These are phyloP conservation scores for Crypturellus undulatus DNA, from an alignment of 2,113 vertebrate genomes.

Conservation along the genomic window DNA sequence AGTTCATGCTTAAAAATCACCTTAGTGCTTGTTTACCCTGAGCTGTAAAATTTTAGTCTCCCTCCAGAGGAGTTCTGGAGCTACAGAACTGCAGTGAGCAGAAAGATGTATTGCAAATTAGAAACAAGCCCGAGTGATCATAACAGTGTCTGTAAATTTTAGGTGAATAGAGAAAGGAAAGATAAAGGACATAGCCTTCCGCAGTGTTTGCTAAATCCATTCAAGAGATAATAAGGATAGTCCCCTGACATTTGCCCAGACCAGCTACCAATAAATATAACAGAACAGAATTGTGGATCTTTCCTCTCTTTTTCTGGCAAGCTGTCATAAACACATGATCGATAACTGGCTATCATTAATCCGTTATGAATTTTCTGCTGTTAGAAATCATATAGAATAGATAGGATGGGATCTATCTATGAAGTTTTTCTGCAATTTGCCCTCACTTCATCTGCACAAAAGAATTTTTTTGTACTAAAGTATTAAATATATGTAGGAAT, in stretches of 20 bases:
- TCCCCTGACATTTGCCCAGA: fast-evolving
- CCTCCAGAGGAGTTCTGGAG: neutral
- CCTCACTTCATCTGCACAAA: neutral
- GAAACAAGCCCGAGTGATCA: neutral
- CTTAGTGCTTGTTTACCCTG: fast-evolving
- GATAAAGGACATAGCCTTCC: neutral
- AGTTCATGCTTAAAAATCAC: neutral
- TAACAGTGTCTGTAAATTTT: neutral
- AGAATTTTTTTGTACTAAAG: neutral
- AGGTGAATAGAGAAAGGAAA: neutral
- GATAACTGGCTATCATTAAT: neutral
- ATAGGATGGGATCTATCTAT: neutral
- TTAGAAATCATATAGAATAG: neutral
- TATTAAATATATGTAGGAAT: neutral
- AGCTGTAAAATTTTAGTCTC: neutral
- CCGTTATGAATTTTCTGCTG: neutral
- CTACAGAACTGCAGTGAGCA: neutral
- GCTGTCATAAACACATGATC: neutral
- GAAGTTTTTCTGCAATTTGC: neutral
- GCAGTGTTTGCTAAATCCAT: neutral
- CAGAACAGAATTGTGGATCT: neutral
- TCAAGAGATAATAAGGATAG: neutral
- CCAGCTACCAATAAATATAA: neutral
- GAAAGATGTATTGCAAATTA: neutral
- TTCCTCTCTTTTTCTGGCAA: neutral